Base-by-base conservation (phyloP, 2,797 vertebrate genomes). In the Prunella strophiata region DNA sequence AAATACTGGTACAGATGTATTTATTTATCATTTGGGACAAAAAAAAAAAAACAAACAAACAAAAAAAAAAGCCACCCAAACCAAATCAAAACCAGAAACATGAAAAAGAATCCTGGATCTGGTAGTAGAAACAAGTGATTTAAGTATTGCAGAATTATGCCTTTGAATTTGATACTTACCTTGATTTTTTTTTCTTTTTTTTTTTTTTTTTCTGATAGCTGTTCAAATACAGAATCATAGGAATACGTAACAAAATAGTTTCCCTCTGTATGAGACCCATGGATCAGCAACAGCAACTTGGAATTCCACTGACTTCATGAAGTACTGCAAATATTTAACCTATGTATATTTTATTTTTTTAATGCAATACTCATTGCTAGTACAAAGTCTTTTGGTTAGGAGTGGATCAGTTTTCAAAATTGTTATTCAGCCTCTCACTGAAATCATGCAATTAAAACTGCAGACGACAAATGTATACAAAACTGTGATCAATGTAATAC, bases 51-150 rank as follows among this genome's bases (percentile, higher is more conserved):
- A 34, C 34, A 14, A 26, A 8, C 23, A 0, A 36, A 36, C 36
- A 36, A 36, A 36, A 14, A 26, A 8, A 27, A n/a, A n/a, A n/a
- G n/a, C n/a, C 0, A 1, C 4, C 9, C 5, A 15, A 36, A 43
- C 3, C 6, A 63, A 43, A 71, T 13, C 3, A 30, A 43, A 51
- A 17, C 13, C 25, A 43, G 78, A 19, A 3, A 29, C 8, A 32
- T 29, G 23, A 34, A 66, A 78, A 15, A 42, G 6, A 65, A 65
- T 74, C 17, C 27, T 43, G 20, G 5, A n/a, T 65, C 50, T 70
- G 15, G 7, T 36, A 45, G 10, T 25, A 65, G 42, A 88, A 91
- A 51, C 0, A 47, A 48, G 20, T 45, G 1, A 47, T 36, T 65
- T 36, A 59, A 34, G 1, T 59, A 73, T 3, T 2, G 2, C 9